phyloP scores from a whole-genome alignment of 2,888 invertebrate genomes.

The Steinernema carpocapsae region DNA sequence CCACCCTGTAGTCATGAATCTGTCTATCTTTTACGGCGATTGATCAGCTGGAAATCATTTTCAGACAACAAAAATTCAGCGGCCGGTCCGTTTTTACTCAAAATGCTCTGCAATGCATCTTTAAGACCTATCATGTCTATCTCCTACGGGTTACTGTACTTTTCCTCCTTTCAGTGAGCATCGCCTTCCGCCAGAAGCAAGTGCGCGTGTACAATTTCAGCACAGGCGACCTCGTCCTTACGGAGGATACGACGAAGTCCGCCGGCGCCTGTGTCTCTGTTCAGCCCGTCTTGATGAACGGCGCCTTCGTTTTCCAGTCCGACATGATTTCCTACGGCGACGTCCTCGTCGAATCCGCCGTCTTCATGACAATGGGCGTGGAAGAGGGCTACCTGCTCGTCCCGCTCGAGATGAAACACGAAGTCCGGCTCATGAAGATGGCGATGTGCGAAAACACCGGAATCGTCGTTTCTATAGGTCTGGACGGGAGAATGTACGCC shows the following conservation, averaged over 20 bases:
- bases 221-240: not conserved
- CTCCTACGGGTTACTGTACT: too few relatives aligned
- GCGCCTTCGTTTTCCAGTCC: constrained; percentile 10
- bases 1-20: too few relatives aligned
- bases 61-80: too few relatives aligned
- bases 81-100: too few relatives aligned
- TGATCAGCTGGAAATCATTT: too few relatives aligned
- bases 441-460: constrained; percentile 44
- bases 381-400: constrained; percentile 11
- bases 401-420: constrained; percentile 5
- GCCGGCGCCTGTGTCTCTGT: not conserved
- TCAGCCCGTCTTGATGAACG: constrained; percentile 2
- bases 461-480: constrained; percentile 44
- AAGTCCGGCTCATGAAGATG: constrained; percentile 13
- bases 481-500: constrained; percentile 44
- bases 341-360: constrained; percentile 17
- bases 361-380: constrained; percentile 15
- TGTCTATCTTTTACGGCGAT: too few relatives aligned
- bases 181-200: constrained; percentile 11
- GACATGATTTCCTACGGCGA: constrained; percentile 23
- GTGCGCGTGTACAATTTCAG: constrained; percentile 9
- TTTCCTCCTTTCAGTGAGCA: constrained; percentile 5
- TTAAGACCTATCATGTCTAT: too few relatives aligned
- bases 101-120: too few relatives aligned
- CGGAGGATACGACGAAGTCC: constrained; percentile 6